A percentile compares a stretch with the other conserved stretches of the same genome.
Evolutionary conservation across 2,113 vertebrate genomes (phyloP).

Genomic region (Kryptolebias marmoratus): DNA sequence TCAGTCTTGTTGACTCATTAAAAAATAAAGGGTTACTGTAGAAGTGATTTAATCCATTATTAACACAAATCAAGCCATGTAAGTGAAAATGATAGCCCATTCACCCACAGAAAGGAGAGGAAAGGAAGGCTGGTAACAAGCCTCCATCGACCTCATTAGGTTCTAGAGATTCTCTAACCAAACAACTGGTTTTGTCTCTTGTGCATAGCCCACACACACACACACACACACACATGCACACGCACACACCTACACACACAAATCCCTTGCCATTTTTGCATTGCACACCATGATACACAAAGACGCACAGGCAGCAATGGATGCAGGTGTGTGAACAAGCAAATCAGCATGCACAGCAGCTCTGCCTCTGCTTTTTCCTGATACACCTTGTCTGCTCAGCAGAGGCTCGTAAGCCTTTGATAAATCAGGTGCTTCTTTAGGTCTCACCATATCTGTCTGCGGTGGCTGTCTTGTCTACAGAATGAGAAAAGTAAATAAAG

Average conservation of each 20-base stretch:
- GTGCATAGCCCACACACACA: conserved; percentile 20
- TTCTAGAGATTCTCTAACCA: conserved; percentile 54
- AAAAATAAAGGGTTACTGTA: conserved; percentile 49
- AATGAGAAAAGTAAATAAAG: conserved; percentile 2
- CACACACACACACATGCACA: background rate
- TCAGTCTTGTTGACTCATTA: conserved; percentile 41
- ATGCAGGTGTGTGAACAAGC: conserved; percentile 16
- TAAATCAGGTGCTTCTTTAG: conserved; percentile 24
- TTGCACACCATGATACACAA: conserved; percentile 26
- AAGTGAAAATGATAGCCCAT: conserved; percentile 25
- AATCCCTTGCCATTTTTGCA: conserved; percentile 45
- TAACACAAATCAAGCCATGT: conserved; percentile 36
- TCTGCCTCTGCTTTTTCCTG: conserved; percentile 6
- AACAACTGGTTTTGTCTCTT: conserved; percentile 68
- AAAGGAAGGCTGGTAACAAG: conserved; percentile 54
- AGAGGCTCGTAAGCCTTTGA: conserved; percentile 16
- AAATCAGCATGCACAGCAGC: background rate
- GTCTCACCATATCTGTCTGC: conserved; percentile 8
- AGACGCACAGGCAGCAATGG: conserved; percentile 9
- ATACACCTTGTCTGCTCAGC: conserved; percentile 14
- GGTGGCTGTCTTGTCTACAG: background rate
- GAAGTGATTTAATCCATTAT: conserved; percentile 36
- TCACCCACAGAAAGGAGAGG: conserved; percentile 18
- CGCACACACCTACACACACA: conserved; percentile 10
- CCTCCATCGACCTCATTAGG: conserved; percentile 71